Base-by-base conservation (phyloP, 2,888 invertebrate species). In the Meteorus cinctellus region DNA sequence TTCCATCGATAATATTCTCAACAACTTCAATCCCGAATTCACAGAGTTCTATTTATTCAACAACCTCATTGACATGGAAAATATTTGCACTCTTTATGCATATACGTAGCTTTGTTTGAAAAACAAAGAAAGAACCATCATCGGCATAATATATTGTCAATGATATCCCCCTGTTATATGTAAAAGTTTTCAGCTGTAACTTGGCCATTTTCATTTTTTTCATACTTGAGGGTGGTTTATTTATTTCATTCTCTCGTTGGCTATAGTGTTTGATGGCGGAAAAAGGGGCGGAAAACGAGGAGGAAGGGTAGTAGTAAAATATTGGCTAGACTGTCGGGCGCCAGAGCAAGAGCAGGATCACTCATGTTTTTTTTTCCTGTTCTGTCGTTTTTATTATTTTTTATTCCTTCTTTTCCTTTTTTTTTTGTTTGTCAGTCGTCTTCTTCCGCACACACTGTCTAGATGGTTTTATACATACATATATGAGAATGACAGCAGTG, bases 291-390 rank as follows among this genome's bases (percentile, higher is more conserved):
- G 45, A 76, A 74, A 60, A 51, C 66, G 48, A 67, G 72, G 81
- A 78, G 81, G 79, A 83, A 84, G 48, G 19, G n/a, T 48, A 36
- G 19, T 83, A 83, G 84, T 85, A 84, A 86, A 87, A 87, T 86
- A 87, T 87, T 86, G 86, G 86, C 86, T 82, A 87, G 87, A 86
- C 87, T 77, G 82, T 79, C 84, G 78, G 87, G 85, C 87, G 86
- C 86, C 85, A 66, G 75, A 55, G 55, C 19, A 6, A 55, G 55
- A 55, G 69, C 48, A 62, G 73, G 75, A 77, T 76, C 74, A 76
- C 62, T 63, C 55, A 60, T 63, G 45, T 75, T 63, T 31, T 55
- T 72, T 69, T 68, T 65, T 59, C n/a, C 41, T 8, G 12, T 41
- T 41, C 41, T 41, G 41, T 12, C 41, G 12, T 41, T 41, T 41